A percentile compares a stretch with the other conserved stretches of the same genome.
Evolutionary conservation across 1,140 invertebrate species (phyloP).

Genomic region (Tetramorium simillimum): DNA sequence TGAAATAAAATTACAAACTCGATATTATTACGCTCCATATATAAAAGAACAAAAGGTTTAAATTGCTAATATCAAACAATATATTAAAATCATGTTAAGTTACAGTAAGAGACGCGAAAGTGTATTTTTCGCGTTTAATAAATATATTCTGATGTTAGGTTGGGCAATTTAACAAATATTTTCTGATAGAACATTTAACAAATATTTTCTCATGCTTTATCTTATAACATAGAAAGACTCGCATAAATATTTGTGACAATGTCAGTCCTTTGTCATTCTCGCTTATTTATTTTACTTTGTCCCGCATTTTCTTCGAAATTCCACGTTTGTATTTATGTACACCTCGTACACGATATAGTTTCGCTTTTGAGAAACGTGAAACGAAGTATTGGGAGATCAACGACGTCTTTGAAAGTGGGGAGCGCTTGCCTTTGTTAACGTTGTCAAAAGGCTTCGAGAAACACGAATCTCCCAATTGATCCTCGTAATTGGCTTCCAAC

Average conservation of each 20-base stretch:
- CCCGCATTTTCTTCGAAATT: neutral
- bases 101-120: neutral
- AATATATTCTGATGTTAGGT: conserved; percentile 27
- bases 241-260: conserved; percentile 21
- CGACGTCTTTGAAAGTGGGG: conserved; percentile 16
- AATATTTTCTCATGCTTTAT: neutral
- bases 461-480: conserved; percentile 43
- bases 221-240: conserved; percentile 2
- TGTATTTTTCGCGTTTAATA: neutral
- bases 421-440: neutral
- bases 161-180: conserved; percentile 21
- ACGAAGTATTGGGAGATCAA: conserved; percentile 24
- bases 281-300: conserved; percentile 39
- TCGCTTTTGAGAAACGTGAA: conserved; percentile 37
- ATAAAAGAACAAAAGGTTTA: neutral
- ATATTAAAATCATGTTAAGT: conserved; percentile 9
- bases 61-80: neutral
- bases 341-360: neutral
- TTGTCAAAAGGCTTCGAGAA: conserved; percentile 41
- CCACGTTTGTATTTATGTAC: neutral
- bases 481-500: conserved; percentile 27
- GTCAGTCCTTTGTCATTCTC: neutral
- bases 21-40: neutral
- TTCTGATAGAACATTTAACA: neutral
- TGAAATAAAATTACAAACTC: conserved; percentile 15